phyloP scores from a whole-genome alignment of 2,113 vertebrate genomes.

The Rhizomys pruinosus region DNA sequence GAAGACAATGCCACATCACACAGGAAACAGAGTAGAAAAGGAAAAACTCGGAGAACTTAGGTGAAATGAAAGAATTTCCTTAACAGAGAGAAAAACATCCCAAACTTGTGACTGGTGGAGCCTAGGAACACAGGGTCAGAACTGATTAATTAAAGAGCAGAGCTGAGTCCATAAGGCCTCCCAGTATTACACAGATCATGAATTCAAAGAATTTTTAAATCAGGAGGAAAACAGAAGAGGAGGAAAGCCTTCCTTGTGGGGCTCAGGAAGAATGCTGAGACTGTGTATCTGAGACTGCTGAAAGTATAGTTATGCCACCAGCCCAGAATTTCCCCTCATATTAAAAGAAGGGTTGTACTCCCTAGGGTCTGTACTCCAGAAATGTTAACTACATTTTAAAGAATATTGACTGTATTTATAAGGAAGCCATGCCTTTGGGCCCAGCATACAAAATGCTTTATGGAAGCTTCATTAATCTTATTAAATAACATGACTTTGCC shows the following conservation, averaged over 20 bases:
- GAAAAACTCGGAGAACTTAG: slow-evolving; percentile 9
- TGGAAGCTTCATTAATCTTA: slow-evolving; percentile 70
- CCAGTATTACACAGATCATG: not conserved
- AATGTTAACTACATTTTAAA: slow-evolving; percentile 35
- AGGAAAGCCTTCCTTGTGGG: not conserved
- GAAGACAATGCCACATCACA: not conserved
- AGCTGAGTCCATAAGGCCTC: not conserved
- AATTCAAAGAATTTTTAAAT: not conserved
- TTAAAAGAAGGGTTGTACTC: slow-evolving; percentile 35
- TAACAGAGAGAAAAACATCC: not conserved
- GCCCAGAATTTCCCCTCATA: slow-evolving; percentile 18
- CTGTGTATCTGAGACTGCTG: not conserved
- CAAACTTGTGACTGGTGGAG: not conserved
- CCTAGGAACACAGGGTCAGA: not conserved
- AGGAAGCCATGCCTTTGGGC: slow-evolving; percentile 22
- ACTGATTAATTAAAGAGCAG: not conserved
- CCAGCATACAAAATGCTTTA: slow-evolving; percentile 53
- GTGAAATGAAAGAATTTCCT: not conserved
- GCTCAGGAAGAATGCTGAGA: slow-evolving; percentile 11
- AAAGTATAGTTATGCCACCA: not conserved
- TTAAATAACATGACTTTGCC: slow-evolving; percentile 70
- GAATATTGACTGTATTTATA: slow-evolving; percentile 46
- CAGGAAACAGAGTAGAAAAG: not conserved
- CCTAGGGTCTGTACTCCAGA: not conserved
- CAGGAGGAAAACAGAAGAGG: no score